Percentiles rank a stretch among this genome's conserved stretches.
phyloP scores from a whole-genome alignment of 1,140 invertebrate species.

The Adelges cooleyi region DNA sequence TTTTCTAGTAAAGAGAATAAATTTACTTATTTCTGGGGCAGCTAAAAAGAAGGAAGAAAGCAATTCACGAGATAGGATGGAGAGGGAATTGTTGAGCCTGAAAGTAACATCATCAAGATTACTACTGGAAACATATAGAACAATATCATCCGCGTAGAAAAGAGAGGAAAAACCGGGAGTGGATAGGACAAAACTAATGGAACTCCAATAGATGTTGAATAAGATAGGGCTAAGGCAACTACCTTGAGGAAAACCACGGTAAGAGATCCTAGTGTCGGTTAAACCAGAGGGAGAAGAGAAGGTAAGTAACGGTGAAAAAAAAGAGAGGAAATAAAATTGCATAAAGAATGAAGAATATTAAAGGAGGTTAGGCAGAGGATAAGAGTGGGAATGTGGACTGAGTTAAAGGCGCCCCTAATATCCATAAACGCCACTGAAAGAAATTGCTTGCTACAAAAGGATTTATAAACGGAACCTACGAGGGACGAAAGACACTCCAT shows the following conservation, averaged over 20 bases:
- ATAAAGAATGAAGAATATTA: background rate
- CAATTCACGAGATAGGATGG: background rate
- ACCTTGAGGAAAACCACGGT: background rate
- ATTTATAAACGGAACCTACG: background rate
- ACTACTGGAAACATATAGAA: background rate
- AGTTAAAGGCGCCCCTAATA: background rate
- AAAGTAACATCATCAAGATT: background rate
- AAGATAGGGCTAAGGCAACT: background rate
- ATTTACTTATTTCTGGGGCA: no score
- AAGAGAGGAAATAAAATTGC: background rate
- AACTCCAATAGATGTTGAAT: background rate
- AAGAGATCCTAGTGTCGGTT: background rate
- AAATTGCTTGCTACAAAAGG: background rate
- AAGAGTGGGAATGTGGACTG: background rate
- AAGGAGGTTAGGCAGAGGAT: background rate
- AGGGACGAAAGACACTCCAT: background rate
- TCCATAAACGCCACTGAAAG: background rate
- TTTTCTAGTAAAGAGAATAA: no score
- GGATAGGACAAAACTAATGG: background rate
- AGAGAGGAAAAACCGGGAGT: background rate
- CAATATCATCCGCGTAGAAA: background rate
- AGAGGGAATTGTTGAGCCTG: background rate
- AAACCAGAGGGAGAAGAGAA: background rate
- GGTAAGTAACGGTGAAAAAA: background rate
- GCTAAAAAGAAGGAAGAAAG: no score